Base-by-base conservation (phyloP, 1,140 invertebrate species). In the Ceratosolen fusciceps region DNA sequence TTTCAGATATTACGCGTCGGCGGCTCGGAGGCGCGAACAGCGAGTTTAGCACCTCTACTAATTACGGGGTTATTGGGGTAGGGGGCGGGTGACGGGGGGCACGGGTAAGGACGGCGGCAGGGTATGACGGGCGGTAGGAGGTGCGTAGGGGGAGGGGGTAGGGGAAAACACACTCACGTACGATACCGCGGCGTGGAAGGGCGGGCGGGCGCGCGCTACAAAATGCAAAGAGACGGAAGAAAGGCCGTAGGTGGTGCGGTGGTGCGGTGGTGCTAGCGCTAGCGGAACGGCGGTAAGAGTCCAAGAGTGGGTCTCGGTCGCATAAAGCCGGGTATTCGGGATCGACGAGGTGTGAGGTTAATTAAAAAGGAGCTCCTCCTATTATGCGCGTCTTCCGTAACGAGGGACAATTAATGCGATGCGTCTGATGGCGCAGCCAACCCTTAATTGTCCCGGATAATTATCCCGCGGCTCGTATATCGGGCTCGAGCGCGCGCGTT, bases 321-420 rank as follows among this genome's bases (percentile, higher is more conserved):
- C 56, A 43, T 21, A 71, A 68, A 58, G 37, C 37, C n/a, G 16
- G 68, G 3, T 49, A 74, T 79, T 74, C 60, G 71, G 43, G n/a
- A 79, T 74, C 52, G 72, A 58, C 78, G 78, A 79, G 78, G 78
- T 79, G 72, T 74, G 62, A 74, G 72, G 78, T 79, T 79, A 79
- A 79, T 79, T 79, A 79, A 74, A 74, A 74, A 47, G 72, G 47
- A 58, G 37, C 67, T 24, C 16, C 10, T 49, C 43, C 1, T 52
- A 21, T 52, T 52, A 31, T 39, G 10, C 47, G 54, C 39, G 49
- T 60, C 54, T 52, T 34, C 19, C 24, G 29, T 73, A 74, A 65
- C 70, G 70, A 73, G 71, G 60, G 60, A 79, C 78, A 79, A 74
- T 79, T 79, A 79, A 74, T 79, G 72, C 78, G 37, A 67, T 67